A percentile compares a stretch with the other conserved stretches of the same genome.
phyloP scores from a whole-genome alignment of 2,797 vertebrate genomes.

The Thripadectes ignobilis region DNA sequence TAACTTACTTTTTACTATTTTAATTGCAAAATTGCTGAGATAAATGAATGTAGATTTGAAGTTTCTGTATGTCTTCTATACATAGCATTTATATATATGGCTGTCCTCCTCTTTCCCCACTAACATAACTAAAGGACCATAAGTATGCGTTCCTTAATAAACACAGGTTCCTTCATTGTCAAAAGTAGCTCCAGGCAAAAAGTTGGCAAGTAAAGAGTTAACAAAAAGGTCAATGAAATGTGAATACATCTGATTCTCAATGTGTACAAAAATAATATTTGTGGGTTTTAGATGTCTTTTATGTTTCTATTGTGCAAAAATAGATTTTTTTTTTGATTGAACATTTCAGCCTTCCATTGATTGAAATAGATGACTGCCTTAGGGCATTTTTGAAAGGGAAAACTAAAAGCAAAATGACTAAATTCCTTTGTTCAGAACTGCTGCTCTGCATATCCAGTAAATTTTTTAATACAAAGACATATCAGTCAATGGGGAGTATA shows the following conservation, averaged over 20 bases:
- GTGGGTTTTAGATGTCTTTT: slow-evolving; percentile 60
- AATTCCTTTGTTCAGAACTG: slow-evolving; percentile 19
- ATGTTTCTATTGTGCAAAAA: slow-evolving; percentile 52
- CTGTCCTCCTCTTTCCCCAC: background rate
- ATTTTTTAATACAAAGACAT: slow-evolving; percentile 2
- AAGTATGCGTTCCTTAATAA: slow-evolving; percentile 19
- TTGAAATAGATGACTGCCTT: slow-evolving; percentile 64
- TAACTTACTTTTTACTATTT: background rate
- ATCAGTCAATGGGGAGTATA: background rate
- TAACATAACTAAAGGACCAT: background rate
- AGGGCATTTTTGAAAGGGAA: slow-evolving; percentile 66
- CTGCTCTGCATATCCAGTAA: slow-evolving; percentile 23
- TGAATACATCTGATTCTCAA: slow-evolving; percentile 52
- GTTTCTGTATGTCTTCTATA: background rate
- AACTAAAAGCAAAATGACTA: slow-evolving; percentile 24
- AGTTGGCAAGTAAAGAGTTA: slow-evolving; percentile 63
- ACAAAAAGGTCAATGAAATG: slow-evolving; percentile 60
- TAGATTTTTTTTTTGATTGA: slow-evolving; percentile 64
- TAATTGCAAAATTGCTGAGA: background rate
- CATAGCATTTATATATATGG: background rate
- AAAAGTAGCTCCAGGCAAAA: slow-evolving; percentile 60
- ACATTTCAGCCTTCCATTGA: slow-evolving; percentile 63
- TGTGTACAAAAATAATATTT: slow-evolving; percentile 62
- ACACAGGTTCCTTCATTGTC: slow-evolving; percentile 6
- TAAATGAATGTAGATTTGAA: background rate